A percentile compares a stretch with the other conserved stretches of the same genome.
Conservation (phyloP, 1,140 invertebrate genomes). For the Solenopsis invicta region DNA sequence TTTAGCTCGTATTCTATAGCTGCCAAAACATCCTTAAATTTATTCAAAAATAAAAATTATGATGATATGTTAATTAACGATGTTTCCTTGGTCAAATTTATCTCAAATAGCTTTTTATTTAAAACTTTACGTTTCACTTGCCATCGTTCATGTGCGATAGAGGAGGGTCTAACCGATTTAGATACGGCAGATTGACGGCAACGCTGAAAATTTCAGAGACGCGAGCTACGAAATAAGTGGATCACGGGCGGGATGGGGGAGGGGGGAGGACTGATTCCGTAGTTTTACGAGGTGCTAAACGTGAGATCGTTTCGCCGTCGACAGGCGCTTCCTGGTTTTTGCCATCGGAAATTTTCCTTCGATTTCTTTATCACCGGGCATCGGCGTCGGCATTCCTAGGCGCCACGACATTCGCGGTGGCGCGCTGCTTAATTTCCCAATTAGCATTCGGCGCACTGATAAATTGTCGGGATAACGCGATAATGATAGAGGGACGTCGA, state of each 20-base stretch:
- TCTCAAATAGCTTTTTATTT: background rate
- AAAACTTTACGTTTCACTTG: background rate
- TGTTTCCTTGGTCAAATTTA: background rate
- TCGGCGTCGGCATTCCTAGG: background rate
- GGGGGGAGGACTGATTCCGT: background rate
- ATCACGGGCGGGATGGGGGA: background rate
- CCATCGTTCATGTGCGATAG: background rate
- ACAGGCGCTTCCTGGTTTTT: constrained; percentile 32
- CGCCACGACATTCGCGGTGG: background rate
- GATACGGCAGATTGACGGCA: background rate
- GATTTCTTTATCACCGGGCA: background rate
- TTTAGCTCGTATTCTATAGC: too few species aligned
- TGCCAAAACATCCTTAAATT: background rate
- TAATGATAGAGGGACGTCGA: constrained; percentile 70
- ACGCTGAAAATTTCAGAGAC: constrained; percentile 11
- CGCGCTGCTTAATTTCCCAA: constrained; percentile 52
- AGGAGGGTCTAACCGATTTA: background rate
- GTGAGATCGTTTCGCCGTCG: constrained; percentile 32
- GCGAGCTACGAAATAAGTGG: constrained; percentile 22
- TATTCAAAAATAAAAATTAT: background rate
- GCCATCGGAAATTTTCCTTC: constrained; percentile 22
- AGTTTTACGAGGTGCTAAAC: constrained; percentile 62
- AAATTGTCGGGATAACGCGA: constrained; percentile 72
- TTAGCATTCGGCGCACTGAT: constrained; percentile 66
- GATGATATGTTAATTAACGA: background rate